Base-by-base conservation (phyloP, 53 echinoderm and acorn worm species). In the Astropecten irregularis region DNA sequence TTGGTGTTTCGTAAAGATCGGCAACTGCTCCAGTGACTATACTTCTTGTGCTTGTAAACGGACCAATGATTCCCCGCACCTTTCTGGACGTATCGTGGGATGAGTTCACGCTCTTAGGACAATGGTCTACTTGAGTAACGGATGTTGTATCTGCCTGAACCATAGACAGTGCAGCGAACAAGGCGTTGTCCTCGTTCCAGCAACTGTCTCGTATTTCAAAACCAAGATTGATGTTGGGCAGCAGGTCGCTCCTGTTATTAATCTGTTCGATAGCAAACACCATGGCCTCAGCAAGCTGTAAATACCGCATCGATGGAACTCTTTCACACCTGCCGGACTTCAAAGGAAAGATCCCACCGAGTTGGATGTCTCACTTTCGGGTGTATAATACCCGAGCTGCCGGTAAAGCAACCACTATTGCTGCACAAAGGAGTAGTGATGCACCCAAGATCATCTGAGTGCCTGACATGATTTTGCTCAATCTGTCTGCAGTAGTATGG, bases 251-350 rank as follows among this genome's bases (percentile, higher is more conserved):
- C 23, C 68, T 20, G 16, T 37, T 10, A n/a, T 68, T 68, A 33
- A 68, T 37, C 36, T 68, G 34, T 37, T 68, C 38, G 15, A 68
- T 16, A 3, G 68, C 68, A 16, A 37, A 68, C 40, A 8, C 18
- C 68, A 68, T 68, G n/a, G 68, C 68, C 23, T 68, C 36, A 3
- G 40, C 40, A 37, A 68, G 68, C 35, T 68, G 68, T 16, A 68
- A 5, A 5, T 22, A 9, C 68, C 68, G 35, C 68, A 68, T 68
- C 4, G 68, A 33, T 8, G 68, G 35, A 2, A 9, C 15, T 38
- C 68, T 40, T 2, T 35, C 35, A n/a, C 68, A 68, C 9, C 36
- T 22, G 4, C 9, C 3, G 23, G 22, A 22, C 7, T 37, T 22
- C n/a, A 68, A 22, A 9, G 68, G 68, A 18, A 68, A 68, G 8